A percentile compares a stretch with the other conserved stretches of the same genome.
Evolutionary conservation across 2,113 vertebrate species (phyloP).

Genomic region (Speoplatyrhinus poulsoni): DNA sequence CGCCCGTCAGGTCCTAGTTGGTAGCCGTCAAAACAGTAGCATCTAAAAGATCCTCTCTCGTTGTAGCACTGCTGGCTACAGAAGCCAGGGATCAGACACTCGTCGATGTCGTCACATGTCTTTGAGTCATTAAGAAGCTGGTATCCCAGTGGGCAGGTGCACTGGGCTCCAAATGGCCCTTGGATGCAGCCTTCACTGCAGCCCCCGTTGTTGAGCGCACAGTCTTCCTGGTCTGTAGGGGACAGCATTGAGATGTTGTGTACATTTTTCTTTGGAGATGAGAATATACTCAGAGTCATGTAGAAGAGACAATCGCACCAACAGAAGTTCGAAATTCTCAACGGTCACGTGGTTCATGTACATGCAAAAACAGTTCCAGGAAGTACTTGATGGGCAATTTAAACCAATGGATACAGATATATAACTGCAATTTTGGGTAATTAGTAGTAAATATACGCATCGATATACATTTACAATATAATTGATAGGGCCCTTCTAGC

Average conservation of each 20-base stretch:
- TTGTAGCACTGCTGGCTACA: conserved; percentile 75
- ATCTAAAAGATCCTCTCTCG: conserved; percentile 71
- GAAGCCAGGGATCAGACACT: conserved; percentile 72
- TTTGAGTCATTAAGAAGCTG: conserved; percentile 73
- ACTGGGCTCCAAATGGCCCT: conserved; percentile 73
- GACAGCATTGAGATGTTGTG: not conserved
- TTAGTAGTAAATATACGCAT: no score
- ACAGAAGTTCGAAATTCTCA: no score
- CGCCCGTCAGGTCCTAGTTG: conserved; percentile 67
- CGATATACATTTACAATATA: no score
- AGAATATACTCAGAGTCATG: no score
- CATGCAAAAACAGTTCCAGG: no score
- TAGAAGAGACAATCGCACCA: no score
- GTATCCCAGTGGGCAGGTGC: conserved; percentile 62
- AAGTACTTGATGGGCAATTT: no score
- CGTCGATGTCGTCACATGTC: conserved; percentile 72
- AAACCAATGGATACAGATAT: no score
- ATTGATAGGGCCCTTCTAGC: no score
- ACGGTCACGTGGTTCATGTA: no score
- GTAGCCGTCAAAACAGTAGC: conserved; percentile 71
- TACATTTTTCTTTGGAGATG: no score
- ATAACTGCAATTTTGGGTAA: no score
- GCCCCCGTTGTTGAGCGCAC: conserved; percentile 66
- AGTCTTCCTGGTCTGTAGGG: conserved; percentile 67
- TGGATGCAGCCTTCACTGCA: conserved; percentile 67